A percentile compares a stretch with the other conserved stretches of the same genome.
These are phyloP conservation scores for Augochlorella aurata DNA, from an alignment of 2,888 invertebrate species.

Conservation along the genomic window DNA sequence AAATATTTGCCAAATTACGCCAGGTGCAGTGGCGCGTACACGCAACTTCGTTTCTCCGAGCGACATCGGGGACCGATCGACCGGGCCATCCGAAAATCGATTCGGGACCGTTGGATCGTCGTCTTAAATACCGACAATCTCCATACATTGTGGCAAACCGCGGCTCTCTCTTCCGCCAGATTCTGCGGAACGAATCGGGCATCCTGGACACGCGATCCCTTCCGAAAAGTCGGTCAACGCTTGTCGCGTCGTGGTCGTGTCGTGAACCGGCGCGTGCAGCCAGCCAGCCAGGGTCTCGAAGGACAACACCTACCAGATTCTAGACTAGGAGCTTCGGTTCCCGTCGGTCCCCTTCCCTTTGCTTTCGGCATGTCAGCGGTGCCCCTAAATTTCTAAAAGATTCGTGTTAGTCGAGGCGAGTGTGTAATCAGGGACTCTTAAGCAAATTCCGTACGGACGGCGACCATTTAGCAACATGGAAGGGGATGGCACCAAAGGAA, in stretches of 20 bases:
- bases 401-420: not conserved
- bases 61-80: conserved; percentile 17
- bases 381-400: not conserved
- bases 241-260: not conserved
- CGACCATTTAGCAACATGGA: not conserved
- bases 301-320: conserved; percentile 3
- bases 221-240: conserved; percentile 50
- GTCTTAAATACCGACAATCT: conserved; percentile 41
- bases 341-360: not conserved
- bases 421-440: not conserved
- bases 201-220: conserved; percentile 53
- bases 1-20: conserved; percentile 30
- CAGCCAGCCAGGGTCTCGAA: not conserved
- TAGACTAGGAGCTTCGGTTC: not conserved
- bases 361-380: not conserved
- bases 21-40: conserved; percentile 33
- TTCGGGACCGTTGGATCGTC: conserved; percentile 26
- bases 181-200: conserved; percentile 32
- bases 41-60: conserved; percentile 39
- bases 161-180: conserved; percentile 49
- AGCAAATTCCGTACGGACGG: too few relatives aligned
- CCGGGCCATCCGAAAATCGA: conserved; percentile 26
- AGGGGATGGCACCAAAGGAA: not conserved
- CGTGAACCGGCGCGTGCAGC: conserved; percentile 15
- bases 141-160: conserved; percentile 40